phyloP scores from a whole-genome alignment of 2,113 vertebrate genomes.

The Osmerus mordax region DNA sequence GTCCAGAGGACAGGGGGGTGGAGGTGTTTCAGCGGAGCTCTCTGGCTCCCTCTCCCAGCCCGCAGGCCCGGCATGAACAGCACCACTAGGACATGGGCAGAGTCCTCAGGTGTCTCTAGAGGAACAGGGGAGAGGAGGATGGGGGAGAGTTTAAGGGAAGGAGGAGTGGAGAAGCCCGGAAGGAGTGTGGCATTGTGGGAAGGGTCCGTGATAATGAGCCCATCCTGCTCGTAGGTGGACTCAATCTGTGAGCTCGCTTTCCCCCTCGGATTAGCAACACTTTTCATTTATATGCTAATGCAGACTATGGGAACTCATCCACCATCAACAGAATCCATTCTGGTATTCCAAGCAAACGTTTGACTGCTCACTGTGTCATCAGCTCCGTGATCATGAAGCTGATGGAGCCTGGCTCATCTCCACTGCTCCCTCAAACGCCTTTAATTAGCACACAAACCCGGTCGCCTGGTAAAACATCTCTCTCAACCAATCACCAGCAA shows the following conservation, averaged over 20 bases:
- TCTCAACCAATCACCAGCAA: slow-evolving; percentile 60
- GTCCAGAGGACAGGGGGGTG: not conserved
- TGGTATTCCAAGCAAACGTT: slow-evolving; percentile 67
- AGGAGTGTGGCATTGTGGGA: slow-evolving; percentile 23
- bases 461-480: slow-evolving; percentile 57
- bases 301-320: slow-evolving; percentile 41
- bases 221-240: slow-evolving; percentile 24
- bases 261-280: slow-evolving; percentile 54
- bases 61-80: slow-evolving; percentile 14
- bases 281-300: slow-evolving; percentile 70
- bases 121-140: slow-evolving; percentile 14
- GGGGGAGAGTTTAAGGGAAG: slow-evolving; percentile 6
- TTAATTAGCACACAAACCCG: slow-evolving; percentile 58
- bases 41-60: no score
- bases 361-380: slow-evolving; percentile 63
- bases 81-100: slow-evolving; percentile 33
- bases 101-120: slow-evolving; percentile 14
- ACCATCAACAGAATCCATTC: slow-evolving; percentile 56
- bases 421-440: slow-evolving; percentile 49
- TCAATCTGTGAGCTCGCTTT: slow-evolving; percentile 36
- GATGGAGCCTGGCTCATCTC: slow-evolving; percentile 41
- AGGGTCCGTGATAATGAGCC: slow-evolving; percentile 51
- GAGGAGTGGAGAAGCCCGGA: not conserved
- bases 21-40: no score
- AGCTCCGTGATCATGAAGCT: slow-evolving; percentile 54